These are phyloP conservation scores for Drosophila atroscutellata DNA, from an alignment of 2,888 invertebrate genomes.

Conservation along the genomic window DNA sequence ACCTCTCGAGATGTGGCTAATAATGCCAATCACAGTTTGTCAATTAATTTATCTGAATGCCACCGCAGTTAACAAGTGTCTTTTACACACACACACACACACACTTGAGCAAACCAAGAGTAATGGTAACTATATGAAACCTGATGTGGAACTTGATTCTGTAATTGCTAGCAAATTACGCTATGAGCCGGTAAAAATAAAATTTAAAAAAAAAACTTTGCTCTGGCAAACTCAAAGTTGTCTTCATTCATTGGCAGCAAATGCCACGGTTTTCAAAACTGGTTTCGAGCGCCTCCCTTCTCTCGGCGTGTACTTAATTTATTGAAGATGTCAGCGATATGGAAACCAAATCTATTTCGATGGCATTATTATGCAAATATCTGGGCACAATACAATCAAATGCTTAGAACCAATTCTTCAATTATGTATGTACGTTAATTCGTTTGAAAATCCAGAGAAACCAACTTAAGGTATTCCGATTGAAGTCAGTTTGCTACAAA, in stretches of 20 bases:
- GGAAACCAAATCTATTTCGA: constrained; percentile 26
- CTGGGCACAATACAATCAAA: constrained; percentile 1
- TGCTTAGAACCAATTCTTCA: constrained; percentile 15
- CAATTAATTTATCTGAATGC: constrained; percentile 63
- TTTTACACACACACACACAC: constrained; percentile 14
- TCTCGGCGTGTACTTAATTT: constrained; percentile 26
- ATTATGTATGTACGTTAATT: not conserved
- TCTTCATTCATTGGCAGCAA: constrained; percentile 42
- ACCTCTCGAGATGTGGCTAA: constrained; percentile 51
- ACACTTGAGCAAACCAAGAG: constrained; percentile 7
- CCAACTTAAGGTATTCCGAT: no score
- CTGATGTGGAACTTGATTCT: constrained; percentile 61
- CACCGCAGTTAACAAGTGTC: constrained; percentile 51
- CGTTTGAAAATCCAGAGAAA: not conserved
- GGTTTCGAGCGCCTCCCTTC: constrained; percentile 12
- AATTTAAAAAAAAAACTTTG: constrained; percentile 6
- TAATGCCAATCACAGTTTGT: constrained; percentile 65
- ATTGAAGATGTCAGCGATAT: constrained; percentile 46
- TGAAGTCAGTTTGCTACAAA: not conserved
- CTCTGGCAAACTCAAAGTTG: constrained; percentile 16
- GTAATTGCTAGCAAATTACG: constrained; percentile 66
- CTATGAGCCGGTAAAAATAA: constrained; percentile 31
- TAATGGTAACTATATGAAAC: constrained; percentile 50
- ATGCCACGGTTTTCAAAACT: constrained; percentile 29
- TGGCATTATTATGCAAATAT: constrained; percentile 46